Evolutionary conservation across 2,888 invertebrate species (phyloP), one percentile per base, ranked within the genome.

Genomic region (Leptinotarsa juncta): DNA sequence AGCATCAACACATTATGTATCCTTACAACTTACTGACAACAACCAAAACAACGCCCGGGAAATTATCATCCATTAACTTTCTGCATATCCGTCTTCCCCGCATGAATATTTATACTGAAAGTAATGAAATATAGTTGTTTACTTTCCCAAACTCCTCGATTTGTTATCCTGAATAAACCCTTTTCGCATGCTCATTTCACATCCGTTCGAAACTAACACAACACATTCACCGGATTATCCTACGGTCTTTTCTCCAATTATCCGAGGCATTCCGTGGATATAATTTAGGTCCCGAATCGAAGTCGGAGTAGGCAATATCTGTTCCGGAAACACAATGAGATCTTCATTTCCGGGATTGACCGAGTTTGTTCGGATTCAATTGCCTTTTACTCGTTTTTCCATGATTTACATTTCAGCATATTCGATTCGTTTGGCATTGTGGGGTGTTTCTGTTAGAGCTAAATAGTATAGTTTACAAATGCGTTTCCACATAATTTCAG

Each of bases 291-390:
- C 62, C 66, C 15, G 70, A 73, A 73, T 73, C 73, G 60, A 65
- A 73, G 65, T 65, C 53, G 60, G n/a, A 60, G 70, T 57, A 55
- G 71, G 55, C 55, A 53, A 66, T 73, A 76, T 76, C 76, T 76
- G 72, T 49, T 67, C 60, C 72, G 78, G 78, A 78, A 78, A 67
- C 73, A 67, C 71, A 75, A 68, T 67, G 77, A 77, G 75, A 76
- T 75, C 76, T 76, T 80, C 80, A 80, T 80, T 80, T 80, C 80
- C 80, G 76, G 75, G 75, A 78, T 79, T 76, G 78, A 74, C 78
- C 78, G 74, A 72, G 70, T 74, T 75, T 76, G 75, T 75, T 73
- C 69, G 69, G 57, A 67, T 72, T 72, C 69, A 69, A 60, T 69
- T 71, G 71, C 65, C n/a, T 50, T 69, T 48, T 66, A 48, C 62